These are phyloP conservation scores for Maccullochella peelii DNA, from an alignment of 2,113 vertebrate species.

Conservation along the genomic window DNA sequence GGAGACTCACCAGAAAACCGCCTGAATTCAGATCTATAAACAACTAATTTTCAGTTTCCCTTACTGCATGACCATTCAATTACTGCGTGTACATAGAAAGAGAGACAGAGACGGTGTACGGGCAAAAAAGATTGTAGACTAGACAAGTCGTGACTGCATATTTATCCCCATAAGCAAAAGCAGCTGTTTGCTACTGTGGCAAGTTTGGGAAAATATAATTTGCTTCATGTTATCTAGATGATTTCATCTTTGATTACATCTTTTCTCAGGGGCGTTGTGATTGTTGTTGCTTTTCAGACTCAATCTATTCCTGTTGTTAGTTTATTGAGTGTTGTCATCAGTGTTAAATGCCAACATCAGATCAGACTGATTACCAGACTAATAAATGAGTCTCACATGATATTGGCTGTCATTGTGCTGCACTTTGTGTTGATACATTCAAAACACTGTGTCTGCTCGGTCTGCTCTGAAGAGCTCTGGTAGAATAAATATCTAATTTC, in stretches of 20 bases:
- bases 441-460: not conserved
- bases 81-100: not conserved
- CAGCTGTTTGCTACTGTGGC: not conserved
- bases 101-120: not conserved
- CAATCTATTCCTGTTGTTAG: slow-evolving; percentile 15
- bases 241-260: not conserved
- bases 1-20: not conserved
- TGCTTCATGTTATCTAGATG: not conserved
- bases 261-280: not conserved
- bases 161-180: not conserved
- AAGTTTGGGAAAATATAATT: not conserved
- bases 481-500: slow-evolving; percentile 23
- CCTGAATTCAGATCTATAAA: slow-evolving; percentile 2
- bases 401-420: not conserved
- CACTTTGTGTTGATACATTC: slow-evolving; percentile 27
- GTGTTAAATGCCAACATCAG: slow-evolving; percentile 50
- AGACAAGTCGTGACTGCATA: not conserved
- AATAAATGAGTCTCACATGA: slow-evolving; percentile 41
- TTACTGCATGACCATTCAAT: not conserved
- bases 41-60: not conserved
- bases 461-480: not conserved
- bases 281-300: slow-evolving; percentile 13
- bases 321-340: slow-evolving; percentile 29
- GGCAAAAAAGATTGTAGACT: not conserved
- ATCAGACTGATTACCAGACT: slow-evolving; percentile 38